Evolutionary conservation across 1,140 invertebrate species (phyloP), one percentile per base, ranked within the genome.

Genomic region (Tetragonula clypearis): DNA sequence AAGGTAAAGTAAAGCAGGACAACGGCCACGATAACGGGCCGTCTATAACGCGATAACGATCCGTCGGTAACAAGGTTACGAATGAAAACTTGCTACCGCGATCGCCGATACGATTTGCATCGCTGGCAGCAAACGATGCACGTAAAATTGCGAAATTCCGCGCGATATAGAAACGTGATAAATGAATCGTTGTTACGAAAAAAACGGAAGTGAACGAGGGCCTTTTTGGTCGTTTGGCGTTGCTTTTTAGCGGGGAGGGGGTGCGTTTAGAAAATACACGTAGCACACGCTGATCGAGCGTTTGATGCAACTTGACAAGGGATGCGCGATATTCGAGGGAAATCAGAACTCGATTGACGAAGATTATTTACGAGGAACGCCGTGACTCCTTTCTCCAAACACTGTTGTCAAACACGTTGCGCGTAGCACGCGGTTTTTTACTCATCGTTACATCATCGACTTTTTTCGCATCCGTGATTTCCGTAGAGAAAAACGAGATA

Each of bases 111-210:
- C 6, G 23, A 41, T n/a, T n/a, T 21, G n/a, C 49, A 14, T 41
- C 21, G 12, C 3, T 26, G 55, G 23, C 41, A 9, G 23, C 41
- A 9, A 56, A 2, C 4, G 1, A 56, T 21, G 21, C 21, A 14
- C 71, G 19, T 55, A 49, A 69, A 69, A 68, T 21, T 58, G 65
- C 30, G 69, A 69, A 23, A 55, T 41, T n/a, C 41, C 5, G n/a
- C 15, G 56, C 62, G 71, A 79, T 69, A 65, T 79, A 84, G 76
- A 65, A 35, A 65, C 75, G 56, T 26, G n/a, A n/a, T n/a, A 72
- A 84, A 72, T 84, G 82, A 84, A 68, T 84, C 82, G 79, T 72
- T 72, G 56, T 26, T 41, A 49, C 19, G 26, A 62, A 26, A 83
- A 62, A 26, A 83, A 84, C 68, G 76, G 77, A 79, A 73, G 11